Percentiles rank a stretch among this genome's conserved stretches.
Evolutionary conservation across 2,113 vertebrate species (phyloP).

Genomic region (Eclectus roratus): DNA sequence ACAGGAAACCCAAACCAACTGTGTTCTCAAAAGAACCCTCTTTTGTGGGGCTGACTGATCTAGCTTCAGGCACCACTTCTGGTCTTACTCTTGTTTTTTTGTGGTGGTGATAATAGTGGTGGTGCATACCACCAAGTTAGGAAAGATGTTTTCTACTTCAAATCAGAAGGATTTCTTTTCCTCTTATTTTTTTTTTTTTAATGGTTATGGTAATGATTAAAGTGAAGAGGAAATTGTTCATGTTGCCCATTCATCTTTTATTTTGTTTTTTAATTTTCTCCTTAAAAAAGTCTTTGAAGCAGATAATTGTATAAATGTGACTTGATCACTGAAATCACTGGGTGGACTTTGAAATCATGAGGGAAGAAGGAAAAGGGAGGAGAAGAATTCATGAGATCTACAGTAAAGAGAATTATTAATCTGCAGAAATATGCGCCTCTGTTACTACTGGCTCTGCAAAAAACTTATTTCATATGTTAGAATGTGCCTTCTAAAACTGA

Average conservation of each 20-base stretch:
- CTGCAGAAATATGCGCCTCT: conserved; percentile 45
- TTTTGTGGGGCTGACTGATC: not conserved
- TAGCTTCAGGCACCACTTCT: not conserved
- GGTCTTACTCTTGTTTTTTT: not conserved
- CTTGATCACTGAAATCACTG: conserved; percentile 41
- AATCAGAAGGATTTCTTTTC: not conserved
- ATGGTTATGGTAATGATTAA: not conserved
- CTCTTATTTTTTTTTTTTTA: not conserved
- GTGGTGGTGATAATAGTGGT: not conserved
- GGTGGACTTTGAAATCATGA: conserved; percentile 37
- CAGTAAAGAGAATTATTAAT: conserved; percentile 66
- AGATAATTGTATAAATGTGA: conserved; percentile 43
- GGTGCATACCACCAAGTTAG: not conserved
- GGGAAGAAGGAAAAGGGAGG: conserved; percentile 24
- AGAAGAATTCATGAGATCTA: conserved; percentile 52
- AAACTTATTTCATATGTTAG: conserved; percentile 46
- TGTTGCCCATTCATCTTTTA: not conserved
- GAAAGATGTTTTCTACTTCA: conserved; percentile 20
- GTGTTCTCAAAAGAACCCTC: not conserved
- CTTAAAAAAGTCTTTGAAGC: conserved; percentile 41
- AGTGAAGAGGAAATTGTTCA: not conserved
- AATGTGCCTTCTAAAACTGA: conserved; percentile 30
- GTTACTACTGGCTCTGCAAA: conserved; percentile 31
- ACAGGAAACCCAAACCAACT: not conserved
- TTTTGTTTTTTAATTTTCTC: conserved; percentile 26